Evolutionary conservation across 2,797 vertebrate genomes (phyloP).

Genomic region (Coranthus polyacanthus): DNA sequence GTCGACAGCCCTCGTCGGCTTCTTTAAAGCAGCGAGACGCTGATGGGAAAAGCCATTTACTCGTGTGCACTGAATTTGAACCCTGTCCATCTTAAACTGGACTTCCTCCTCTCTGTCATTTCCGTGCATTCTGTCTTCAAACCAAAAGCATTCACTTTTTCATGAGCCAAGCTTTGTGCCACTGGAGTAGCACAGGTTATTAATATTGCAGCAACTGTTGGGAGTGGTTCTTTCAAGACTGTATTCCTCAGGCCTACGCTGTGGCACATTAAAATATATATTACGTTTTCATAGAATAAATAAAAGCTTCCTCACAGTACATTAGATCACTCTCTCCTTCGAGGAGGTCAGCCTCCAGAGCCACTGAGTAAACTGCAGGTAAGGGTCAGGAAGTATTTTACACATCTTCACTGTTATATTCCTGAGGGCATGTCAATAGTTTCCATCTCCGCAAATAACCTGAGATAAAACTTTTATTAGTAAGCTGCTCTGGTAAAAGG

Average conservation of each 20-base stretch:
- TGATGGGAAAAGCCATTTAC: constrained; percentile 52
- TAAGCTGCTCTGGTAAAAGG: constrained; percentile 78
- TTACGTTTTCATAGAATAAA: constrained; percentile 79
- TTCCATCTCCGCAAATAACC: constrained; percentile 83
- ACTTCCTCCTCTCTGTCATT: constrained; percentile 56
- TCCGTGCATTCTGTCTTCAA: constrained; percentile 62
- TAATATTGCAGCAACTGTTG: constrained; percentile 84
- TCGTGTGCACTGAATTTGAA: constrained; percentile 64
- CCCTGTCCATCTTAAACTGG: constrained; percentile 52
- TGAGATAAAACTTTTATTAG: constrained; percentile 82
- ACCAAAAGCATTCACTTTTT: constrained; percentile 76
- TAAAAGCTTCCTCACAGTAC: constrained; percentile 63
- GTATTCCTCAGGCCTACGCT: constrained; percentile 67
- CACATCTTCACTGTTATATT: constrained; percentile 59
- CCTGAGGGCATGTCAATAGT: constrained; percentile 78
- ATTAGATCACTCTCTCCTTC: constrained; percentile 69
- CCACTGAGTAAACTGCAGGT: constrained; percentile 62
- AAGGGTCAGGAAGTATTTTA: constrained; percentile 68
- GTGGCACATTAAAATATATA: constrained; percentile 77
- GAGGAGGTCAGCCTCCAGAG: constrained; percentile 60
- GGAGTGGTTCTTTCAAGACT: constrained; percentile 75
- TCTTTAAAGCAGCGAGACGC: constrained; percentile 44
- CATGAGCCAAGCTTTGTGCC: constrained; percentile 65
- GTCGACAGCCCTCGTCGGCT: constrained; percentile 54
- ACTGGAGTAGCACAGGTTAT: constrained; percentile 68